Conservation (phyloP, 2,113 vertebrate species). For the Antechinus stuartii region DNA sequence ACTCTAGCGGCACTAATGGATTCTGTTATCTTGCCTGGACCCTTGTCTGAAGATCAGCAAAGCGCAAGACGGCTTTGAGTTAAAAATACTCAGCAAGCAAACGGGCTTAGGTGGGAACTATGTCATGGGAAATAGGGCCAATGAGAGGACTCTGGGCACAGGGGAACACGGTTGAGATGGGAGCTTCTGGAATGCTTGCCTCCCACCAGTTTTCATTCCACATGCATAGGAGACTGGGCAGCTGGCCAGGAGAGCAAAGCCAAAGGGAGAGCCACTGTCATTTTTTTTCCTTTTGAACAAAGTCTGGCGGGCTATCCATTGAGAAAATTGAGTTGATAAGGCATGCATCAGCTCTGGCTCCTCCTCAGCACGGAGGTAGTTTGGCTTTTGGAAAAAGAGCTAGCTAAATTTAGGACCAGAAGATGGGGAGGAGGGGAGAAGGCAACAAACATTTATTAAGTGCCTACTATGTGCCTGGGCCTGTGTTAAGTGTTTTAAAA, state of each 20-base stretch:
- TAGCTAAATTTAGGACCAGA: neutral
- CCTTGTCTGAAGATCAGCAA: conserved; percentile 73
- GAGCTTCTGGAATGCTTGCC: neutral
- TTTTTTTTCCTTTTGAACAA: neutral
- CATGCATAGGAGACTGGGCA: neutral
- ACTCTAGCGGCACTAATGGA: conserved; percentile 79
- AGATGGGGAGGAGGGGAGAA: neutral
- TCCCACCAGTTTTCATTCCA: conserved; percentile 14
- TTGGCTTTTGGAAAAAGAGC: neutral
- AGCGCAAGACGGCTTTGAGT: conserved; percentile 80
- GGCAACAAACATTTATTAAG: neutral
- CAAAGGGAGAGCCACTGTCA: neutral
- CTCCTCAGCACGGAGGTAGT: neutral
- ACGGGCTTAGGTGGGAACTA: conserved; percentile 72
- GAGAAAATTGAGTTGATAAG: neutral
- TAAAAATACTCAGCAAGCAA: conserved; percentile 79
- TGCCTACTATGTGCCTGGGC: neutral
- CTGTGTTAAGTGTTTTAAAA: neutral
- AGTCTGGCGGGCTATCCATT: neutral
- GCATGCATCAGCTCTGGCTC: neutral
- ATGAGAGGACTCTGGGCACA: neutral
- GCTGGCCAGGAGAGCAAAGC: neutral
- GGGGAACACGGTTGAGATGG: neutral
- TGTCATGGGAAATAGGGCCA: conserved; percentile 69
- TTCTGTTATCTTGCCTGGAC: conserved; percentile 75